Base-by-base conservation (phyloP, 2,888 invertebrate genomes). In the Pocota personata region DNA sequence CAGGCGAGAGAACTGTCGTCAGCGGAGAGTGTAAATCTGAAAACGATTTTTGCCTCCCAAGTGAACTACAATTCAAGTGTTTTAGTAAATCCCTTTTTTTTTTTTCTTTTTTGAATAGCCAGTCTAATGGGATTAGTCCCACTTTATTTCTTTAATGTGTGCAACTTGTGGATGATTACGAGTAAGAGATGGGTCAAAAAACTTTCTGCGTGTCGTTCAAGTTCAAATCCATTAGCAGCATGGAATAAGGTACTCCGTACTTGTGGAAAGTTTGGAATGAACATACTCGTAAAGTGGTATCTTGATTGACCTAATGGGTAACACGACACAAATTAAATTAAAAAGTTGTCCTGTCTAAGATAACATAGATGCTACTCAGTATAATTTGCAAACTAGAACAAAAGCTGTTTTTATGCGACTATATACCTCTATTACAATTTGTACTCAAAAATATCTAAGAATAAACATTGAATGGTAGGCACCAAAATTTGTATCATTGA, bases 81-180 rank as follows among this genome's bases (percentile, higher is more conserved):
- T 67, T 52, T 52, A 52, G 12, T 40, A 57, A 46, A 32, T 71
- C 16, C 40, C 24, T 1, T 67, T 67, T 10, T 27, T 14, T 27
- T 35, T 1, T 43, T 24, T 1, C 55, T 67, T 10, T 27, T 14
- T 27, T 35, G 1, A 3, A 50, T 32, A 10, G 2, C 2, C 10
- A 57, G 71, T 57, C 57, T 58, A 32, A 57, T 24, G 32, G 71
- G 57, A 71, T 46, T 71, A 57, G 35, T 14, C 21, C 57, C n/a
- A 35, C 10, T 30, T 57, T 71, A 57, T 21, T 21, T 30, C 43
- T 8, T 10, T 30, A 21, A 50, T 32, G 4, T 8, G 8, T 19
- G 8, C 19, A 19, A 27, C 14, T 55, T 1, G 30, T 21, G 21
- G 21, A 19, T 1, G 58, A 12, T n/a, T 60, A 27, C 5, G 37